Evolutionary conservation across 2,797 vertebrate genomes (phyloP), one percentile per base, ranked within the genome.

Genomic region (Ptychadena robeensis): DNA sequence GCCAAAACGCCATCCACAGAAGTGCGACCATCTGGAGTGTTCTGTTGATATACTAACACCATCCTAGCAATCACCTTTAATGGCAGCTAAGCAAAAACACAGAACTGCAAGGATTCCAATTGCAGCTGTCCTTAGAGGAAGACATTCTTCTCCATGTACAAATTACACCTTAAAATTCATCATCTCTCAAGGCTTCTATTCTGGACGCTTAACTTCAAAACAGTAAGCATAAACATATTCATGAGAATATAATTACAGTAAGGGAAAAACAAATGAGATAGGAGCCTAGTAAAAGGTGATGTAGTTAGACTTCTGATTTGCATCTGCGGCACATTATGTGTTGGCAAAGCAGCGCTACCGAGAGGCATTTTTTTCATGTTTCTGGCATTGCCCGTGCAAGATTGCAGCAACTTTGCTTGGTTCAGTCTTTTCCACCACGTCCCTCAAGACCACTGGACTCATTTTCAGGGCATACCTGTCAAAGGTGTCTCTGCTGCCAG

Each of bases 11-110:
- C 73, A 76, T 82, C 73, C 66, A 64, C 73, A 82, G 81, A 82
- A 82, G 66, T 82, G 81, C 32, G 73, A 71, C 81, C 73, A 82
- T 82, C 81, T 82, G 81, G 81, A 76, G 81, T 70, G 66, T 76
- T 70, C 73, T 44, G 65, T 75, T 70, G 65, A 82, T 79, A 82
- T 61, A 76, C 81, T 69, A 82, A 77, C 65, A 70, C 81, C 12
- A 76, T 82, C 35, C 73, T 28, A 61, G 73, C 53, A 82, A 70
- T 82, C 73, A 82, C 81, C 81, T 77, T 64, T 76, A 82, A 70
- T 75, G 66, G 73, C 66, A 76, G 53, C 25, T 70, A 44, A 75
- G 59, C 44, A 67, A 69, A 57, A 73, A 57, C 40, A 75, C 57
- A 80, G 53, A 79, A 64, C 7, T 22, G 5, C 70, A 25, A 44